These are phyloP conservation scores for Perca fluviatilis DNA, from an alignment of 2,113 vertebrate genomes.

Conservation along the genomic window DNA sequence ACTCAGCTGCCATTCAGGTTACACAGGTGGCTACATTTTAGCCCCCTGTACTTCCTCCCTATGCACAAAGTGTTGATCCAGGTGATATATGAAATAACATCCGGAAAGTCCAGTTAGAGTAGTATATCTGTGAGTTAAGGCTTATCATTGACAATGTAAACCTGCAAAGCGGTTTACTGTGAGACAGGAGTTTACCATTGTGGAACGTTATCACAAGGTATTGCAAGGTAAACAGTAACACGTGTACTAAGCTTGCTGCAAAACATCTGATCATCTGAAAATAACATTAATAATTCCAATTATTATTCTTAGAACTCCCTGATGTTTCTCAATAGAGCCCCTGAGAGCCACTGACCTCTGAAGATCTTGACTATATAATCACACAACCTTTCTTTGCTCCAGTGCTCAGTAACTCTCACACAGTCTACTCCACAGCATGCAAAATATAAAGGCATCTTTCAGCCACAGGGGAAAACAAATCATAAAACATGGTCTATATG, in stretches of 20 bases:
- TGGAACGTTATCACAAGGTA: not conserved
- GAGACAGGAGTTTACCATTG: not conserved
- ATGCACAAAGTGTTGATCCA: not conserved
- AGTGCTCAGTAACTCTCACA: constrained; percentile 20
- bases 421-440: not conserved
- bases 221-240: not conserved
- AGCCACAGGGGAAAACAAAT: constrained; percentile 27
- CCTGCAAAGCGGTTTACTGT: not conserved
- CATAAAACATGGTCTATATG: constrained; percentile 42
- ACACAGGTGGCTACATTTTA: not conserved
- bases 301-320: not conserved
- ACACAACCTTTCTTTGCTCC: constrained; percentile 15
- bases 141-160: not conserved
- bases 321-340: not conserved
- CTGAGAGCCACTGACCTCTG: constrained; percentile 2
- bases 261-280: not conserved
- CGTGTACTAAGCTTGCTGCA: not conserved
- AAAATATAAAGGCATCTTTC: constrained; percentile 27
- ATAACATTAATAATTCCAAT: not conserved
- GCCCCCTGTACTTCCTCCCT: no score
- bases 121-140: not conserved
- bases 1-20: not conserved
- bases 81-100: not conserved
- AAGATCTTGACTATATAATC: not conserved
- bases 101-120: not conserved